A percentile compares a stretch with the other conserved stretches of the same genome.
Evolutionary conservation across 2,797 vertebrate species (phyloP).

Genomic region (Chelon auratus): DNA sequence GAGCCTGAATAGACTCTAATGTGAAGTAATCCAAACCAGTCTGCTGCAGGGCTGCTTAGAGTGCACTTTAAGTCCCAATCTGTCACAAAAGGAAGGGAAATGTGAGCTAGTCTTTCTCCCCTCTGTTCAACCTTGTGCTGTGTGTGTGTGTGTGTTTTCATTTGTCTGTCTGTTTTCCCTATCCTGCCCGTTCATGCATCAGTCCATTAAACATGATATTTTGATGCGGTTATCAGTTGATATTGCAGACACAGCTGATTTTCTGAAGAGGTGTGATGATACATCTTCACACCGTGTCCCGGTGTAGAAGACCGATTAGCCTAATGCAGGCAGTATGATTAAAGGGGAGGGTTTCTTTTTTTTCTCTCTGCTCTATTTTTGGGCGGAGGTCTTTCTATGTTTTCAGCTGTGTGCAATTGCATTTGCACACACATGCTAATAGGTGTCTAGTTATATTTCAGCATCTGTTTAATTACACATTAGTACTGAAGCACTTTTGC

Average conservation of each 20-base stretch:
- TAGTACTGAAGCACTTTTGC: too few relatives aligned
- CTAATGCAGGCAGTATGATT: conserved; percentile 22
- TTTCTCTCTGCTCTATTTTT: conserved; percentile 2
- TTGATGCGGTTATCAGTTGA: conserved; percentile 57
- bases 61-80: conserved; percentile 69
- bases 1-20: conserved; percentile 74
- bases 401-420: neutral
- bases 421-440: neutral
- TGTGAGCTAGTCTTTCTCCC: conserved; percentile 66
- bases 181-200: conserved; percentile 36
- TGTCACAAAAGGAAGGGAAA: conserved; percentile 69
- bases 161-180: conserved; percentile 24
- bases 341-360: neutral
- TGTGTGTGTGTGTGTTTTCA: conserved; percentile 19
- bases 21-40: conserved; percentile 73
- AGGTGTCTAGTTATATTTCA: too few relatives aligned
- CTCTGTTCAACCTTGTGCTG: conserved; percentile 68
- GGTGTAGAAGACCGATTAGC: conserved; percentile 38
- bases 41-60: conserved; percentile 61
- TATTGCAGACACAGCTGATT: conserved; percentile 37
- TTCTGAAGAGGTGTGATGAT: conserved; percentile 56
- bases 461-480: too few relatives aligned
- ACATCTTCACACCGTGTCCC: conserved; percentile 47
- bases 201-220: conserved; percentile 54
- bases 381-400: neutral